phyloP scores from a whole-genome alignment of 2,113 vertebrate species.

The Thymallus thymallus region DNA sequence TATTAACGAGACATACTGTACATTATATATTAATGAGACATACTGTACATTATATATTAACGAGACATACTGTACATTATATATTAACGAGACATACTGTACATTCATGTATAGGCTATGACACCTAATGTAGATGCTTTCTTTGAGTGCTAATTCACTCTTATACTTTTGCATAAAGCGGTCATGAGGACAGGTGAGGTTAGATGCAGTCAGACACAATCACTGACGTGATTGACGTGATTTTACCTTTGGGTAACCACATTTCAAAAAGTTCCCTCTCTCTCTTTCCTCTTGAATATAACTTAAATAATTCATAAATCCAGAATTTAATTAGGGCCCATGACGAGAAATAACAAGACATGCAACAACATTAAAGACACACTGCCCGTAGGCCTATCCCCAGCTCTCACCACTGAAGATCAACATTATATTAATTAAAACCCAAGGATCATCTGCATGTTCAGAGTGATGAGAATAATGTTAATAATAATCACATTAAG shows the following conservation, averaged over 20 bases:
- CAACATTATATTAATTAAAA: constrained; percentile 35
- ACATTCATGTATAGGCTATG: not conserved
- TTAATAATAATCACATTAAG: constrained; percentile 14
- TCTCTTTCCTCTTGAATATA: not conserved
- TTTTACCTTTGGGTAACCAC: not conserved
- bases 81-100: not conserved
- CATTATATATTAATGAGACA: no score
- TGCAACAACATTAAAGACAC: constrained; percentile 2
- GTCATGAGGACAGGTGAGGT: not conserved
- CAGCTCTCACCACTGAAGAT: constrained; percentile 6
- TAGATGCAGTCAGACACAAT: not conserved
- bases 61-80: not conserved
- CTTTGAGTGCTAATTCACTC: not conserved
- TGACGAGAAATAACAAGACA: constrained; percentile 7
- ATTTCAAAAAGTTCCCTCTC: not conserved
- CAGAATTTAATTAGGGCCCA: constrained; percentile 9
- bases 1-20: not conserved
- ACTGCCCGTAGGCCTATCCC: no score
- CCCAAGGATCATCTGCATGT: not conserved
- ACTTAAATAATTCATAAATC: not conserved
- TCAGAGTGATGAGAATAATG: constrained; percentile 15
- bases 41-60: not conserved
- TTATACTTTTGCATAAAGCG: not conserved
- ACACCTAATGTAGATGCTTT: no score
- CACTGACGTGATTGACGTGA: not conserved